Percentiles rank a stretch among this genome's conserved stretches.
Evolutionary conservation across 1,140 invertebrate species (phyloP).

Genomic region (Pseudomyrmex dendroicus): DNA sequence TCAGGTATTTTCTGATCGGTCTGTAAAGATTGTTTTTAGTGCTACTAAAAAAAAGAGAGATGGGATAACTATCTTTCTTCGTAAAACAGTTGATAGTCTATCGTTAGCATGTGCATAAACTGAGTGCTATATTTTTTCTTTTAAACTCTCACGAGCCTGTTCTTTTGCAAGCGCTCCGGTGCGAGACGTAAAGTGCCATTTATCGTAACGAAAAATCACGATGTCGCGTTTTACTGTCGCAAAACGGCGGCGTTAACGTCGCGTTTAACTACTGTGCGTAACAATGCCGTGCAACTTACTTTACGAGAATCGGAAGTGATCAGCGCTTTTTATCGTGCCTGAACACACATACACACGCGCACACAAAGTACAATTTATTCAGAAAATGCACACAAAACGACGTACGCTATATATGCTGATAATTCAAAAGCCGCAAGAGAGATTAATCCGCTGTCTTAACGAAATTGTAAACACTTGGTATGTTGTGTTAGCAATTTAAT

Average conservation of each 20-base stretch:
- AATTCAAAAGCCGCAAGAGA: neutral
- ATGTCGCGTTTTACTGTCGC: conserved; percentile 9
- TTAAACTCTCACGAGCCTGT: conserved; percentile 9
- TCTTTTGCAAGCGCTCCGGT: neutral
- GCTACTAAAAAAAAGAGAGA: neutral
- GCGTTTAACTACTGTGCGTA: conserved; percentile 23
- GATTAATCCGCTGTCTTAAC: neutral
- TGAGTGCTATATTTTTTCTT: conserved; percentile 45
- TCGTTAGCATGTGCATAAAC: neutral
- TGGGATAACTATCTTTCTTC: neutral
- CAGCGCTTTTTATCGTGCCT: neutral
- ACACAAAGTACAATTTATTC: neutral
- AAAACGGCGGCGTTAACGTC: conserved; percentile 50
- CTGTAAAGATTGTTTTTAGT: neutral
- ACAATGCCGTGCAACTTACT: conserved; percentile 20
- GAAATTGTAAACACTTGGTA: neutral
- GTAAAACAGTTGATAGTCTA: conserved; percentile 23
- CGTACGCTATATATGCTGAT: conserved; percentile 2
- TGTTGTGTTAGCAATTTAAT: conserved; percentile 1
- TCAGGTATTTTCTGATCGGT: no score
- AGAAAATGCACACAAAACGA: neutral
- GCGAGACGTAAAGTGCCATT: conserved; percentile 21
- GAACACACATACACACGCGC: neutral
- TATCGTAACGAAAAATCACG: conserved; percentile 49
- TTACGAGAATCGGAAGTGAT: conserved; percentile 42